Evolutionary conservation across 2,888 invertebrate genomes (phyloP).

Genomic region (Cynaeus angustus): DNA sequence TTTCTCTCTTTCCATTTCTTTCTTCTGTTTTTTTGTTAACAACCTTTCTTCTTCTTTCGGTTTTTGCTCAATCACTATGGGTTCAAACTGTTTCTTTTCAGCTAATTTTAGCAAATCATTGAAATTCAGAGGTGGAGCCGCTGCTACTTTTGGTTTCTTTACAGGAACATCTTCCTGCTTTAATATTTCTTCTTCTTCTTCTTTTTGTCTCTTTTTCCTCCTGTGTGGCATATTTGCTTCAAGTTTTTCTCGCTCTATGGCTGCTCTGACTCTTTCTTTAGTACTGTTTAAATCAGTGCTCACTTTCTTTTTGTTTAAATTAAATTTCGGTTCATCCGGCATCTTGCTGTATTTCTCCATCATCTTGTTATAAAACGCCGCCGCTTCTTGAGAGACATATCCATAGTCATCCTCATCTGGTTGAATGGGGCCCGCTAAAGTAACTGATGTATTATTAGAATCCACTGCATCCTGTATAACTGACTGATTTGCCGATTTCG

Average conservation of each 20-base stretch:
- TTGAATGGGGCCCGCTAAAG: constrained; percentile 83
- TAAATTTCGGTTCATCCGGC: constrained; percentile 83
- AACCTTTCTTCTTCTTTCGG: constrained; percentile 78
- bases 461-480: constrained; percentile 88
- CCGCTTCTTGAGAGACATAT: constrained; percentile 88
- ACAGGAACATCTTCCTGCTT: constrained; percentile 65
- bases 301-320: constrained; percentile 72
- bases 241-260: constrained; percentile 80
- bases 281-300: constrained; percentile 76
- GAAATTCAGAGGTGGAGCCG: constrained; percentile 83
- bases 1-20: constrained; percentile 83
- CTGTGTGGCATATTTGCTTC: constrained; percentile 82
- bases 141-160: constrained; percentile 76
- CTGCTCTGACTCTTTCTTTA: constrained; percentile 85
- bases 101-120: constrained; percentile 84
- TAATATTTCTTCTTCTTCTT: constrained; percentile 61
- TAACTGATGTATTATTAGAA: constrained; percentile 83
- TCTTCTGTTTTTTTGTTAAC: constrained; percentile 87
- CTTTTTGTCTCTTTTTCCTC: constrained; percentile 73
- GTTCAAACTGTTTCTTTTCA: constrained; percentile 88
- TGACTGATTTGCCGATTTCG: constrained; percentile 92
- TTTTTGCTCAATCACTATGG: constrained; percentile 77
- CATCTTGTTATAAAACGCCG: constrained; percentile 87
- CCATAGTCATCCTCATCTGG: constrained; percentile 95
- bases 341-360: constrained; percentile 87